These are phyloP conservation scores for Suncus etruscus DNA, from an alignment of 2,113 vertebrate species.

Conservation along the genomic window DNA sequence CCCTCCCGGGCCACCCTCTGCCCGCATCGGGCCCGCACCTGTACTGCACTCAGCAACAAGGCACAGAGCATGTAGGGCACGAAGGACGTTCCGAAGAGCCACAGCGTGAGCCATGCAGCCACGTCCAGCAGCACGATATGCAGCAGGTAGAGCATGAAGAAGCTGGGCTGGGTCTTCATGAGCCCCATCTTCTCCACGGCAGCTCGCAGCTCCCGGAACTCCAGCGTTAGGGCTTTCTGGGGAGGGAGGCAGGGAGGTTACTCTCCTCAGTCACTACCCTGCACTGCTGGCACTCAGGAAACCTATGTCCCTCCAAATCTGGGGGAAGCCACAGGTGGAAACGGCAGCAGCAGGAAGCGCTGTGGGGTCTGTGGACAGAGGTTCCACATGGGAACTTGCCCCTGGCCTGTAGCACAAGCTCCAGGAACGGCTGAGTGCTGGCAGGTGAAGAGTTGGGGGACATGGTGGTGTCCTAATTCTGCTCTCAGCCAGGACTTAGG, in stretches of 20 bases:
- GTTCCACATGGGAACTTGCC: no score
- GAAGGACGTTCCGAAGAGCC: slow-evolving; percentile 87
- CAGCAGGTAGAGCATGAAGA: slow-evolving; percentile 86
- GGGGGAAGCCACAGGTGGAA: background rate
- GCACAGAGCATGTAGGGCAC: slow-evolving; percentile 86
- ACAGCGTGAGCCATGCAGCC: slow-evolving; percentile 87
- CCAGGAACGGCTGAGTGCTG: no score
- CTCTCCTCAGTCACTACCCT: background rate
- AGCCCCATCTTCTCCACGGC: slow-evolving; percentile 88
- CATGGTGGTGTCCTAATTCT: no score
- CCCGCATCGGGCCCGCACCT: slow-evolving; percentile 82
- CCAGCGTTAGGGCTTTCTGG: slow-evolving; percentile 86
- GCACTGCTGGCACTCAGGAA: no score
- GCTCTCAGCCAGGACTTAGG: no score
- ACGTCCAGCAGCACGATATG: slow-evolving; percentile 89
- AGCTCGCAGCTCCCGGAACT: slow-evolving; percentile 88
- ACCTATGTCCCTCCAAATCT: no score
- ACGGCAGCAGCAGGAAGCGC: background rate
- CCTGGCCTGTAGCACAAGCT: background rate
- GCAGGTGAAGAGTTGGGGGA: no score
- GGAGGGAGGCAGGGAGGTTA: background rate
- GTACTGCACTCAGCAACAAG: slow-evolving; percentile 86
- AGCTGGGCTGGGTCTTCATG: slow-evolving; percentile 83
- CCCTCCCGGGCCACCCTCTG: no score
- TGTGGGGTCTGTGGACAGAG: no score